Evolutionary conservation across 35 echinoderm and acorn worm genomes (phyloP), one percentile per base, ranked within the genome.

Genomic region (Heliocidaris erythrogramma): DNA sequence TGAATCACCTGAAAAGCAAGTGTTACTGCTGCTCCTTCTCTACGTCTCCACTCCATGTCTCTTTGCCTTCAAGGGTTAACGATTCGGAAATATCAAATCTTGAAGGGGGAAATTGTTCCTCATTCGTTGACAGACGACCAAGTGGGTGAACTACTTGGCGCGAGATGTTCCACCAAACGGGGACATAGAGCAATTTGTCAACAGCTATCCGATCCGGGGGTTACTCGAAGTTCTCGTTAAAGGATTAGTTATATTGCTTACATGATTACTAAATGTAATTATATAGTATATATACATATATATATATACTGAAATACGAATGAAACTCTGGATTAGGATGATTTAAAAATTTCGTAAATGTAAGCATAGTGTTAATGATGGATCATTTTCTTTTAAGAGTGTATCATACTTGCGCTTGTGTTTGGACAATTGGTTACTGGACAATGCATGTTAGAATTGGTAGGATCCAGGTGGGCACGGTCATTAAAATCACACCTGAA

Each of bases 1-100:
- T 56, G 52, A 56, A 56, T 56, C 52, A 56, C 52, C 52, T 56
- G 14, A 78, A 78, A 7, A 78, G 65, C n/a, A 27, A 78, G 7
- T 27, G 65, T n/a, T 78, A 21, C 65, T 78, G 5, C 18, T 78
- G 5, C 18, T 78, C 7, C 65, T 78, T 24, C 87, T 42, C 14
- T 13, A 48, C 32, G 5, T 89, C 87, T 42, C 13, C 87, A 24
- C 9, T 9, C 31, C 87, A 4, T 48, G 2, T 48, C 31, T 89
- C 87, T 24, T 48, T 24, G 87, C 87, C 32, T 89, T 13, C 65
- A 78, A 78, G 87, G 87, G 87, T 89, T 89, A 16, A 89, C 31
- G 24, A 89, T 89, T 89, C 87, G 87, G 87, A 89, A 89, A 89
- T 89, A 89, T 89, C 87, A 89, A 89, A 89, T 89, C 87, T 89